Evolutionary conservation across 2,888 invertebrate species (phyloP).

Genomic region (Drosophila sordidula): DNA sequence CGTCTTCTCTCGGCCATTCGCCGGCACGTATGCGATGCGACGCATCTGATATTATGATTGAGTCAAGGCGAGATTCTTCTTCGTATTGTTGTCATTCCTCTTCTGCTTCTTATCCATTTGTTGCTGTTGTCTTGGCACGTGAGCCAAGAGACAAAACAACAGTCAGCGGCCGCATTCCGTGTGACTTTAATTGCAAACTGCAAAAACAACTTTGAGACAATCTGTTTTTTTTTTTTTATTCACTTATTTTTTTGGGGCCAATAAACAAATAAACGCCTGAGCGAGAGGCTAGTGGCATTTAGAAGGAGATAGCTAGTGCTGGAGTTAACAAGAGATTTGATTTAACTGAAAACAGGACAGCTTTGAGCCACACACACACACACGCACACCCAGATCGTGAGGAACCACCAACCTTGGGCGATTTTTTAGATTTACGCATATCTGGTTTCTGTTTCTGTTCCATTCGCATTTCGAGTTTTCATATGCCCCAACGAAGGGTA

Average conservation of each 20-base stretch:
- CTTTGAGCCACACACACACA: constrained; percentile 1
- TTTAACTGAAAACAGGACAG: constrained; percentile 11
- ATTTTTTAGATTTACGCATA: constrained; percentile 31
- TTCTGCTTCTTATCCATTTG: constrained; percentile 6
- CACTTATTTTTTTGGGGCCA: background rate
- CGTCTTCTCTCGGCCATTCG: constrained; percentile 28
- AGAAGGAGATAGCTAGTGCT: background rate
- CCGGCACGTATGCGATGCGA: constrained; percentile 54
- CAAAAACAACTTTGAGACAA: constrained; percentile 37
- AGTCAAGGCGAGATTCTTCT: constrained; percentile 40
- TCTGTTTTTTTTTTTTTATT: background rate
- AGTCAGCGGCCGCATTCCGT: constrained; percentile 47
- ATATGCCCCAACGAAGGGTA: background rate
- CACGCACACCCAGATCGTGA: constrained; percentile 15
- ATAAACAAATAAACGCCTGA: constrained; percentile 2
- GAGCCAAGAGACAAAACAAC: constrained; percentile 32
- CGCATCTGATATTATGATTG: constrained; percentile 32
- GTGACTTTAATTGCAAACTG: constrained; percentile 44
- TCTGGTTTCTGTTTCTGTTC: constrained; percentile 28
- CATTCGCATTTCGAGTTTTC: constrained; percentile 22
- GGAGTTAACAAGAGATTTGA: background rate
- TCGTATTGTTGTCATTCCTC: constrained; percentile 6
- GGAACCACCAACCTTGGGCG: constrained; percentile 29
- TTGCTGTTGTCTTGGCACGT: constrained; percentile 41
- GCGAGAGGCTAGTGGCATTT: background rate